phyloP scores from a whole-genome alignment of 2,888 invertebrate species.

The Acrobasis repandana region DNA sequence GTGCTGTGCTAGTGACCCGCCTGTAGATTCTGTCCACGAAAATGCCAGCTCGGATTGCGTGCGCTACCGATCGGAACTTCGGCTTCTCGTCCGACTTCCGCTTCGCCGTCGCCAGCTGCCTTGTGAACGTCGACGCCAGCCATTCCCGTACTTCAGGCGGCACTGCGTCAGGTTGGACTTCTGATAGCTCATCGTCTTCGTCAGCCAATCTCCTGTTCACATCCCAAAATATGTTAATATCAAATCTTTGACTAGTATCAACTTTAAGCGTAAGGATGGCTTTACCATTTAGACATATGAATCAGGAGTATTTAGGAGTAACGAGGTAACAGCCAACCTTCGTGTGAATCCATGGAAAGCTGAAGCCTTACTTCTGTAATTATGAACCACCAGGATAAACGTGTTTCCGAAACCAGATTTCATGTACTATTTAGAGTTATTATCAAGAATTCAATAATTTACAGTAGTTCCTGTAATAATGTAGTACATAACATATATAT shows the following conservation, averaged over 20 bases:
- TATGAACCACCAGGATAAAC: too few relatives aligned
- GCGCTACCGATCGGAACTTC: conserved; percentile 96
- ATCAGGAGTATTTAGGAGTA: too few relatives aligned
- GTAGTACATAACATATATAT: neutral
- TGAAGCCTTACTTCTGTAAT: too few relatives aligned
- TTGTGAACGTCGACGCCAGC: conserved; percentile 97
- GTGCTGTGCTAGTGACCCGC: conserved; percentile 88
- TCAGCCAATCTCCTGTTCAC: conserved; percentile 89
- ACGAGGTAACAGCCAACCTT: neutral
- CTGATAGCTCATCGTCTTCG: conserved; percentile 97
- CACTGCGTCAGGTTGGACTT: conserved; percentile 97
- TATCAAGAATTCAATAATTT: too few relatives aligned
- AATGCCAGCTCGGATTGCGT: conserved; percentile 97
- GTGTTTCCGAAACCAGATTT: too few relatives aligned
- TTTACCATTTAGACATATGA: too few relatives aligned
- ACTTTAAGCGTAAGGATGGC: neutral
- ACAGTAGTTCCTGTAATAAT: too few relatives aligned
- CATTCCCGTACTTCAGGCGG: conserved; percentile 98
- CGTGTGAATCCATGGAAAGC: too few relatives aligned
- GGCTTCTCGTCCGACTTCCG: conserved; percentile 91
- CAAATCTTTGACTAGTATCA: neutral
- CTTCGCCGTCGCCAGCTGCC: conserved; percentile 91
- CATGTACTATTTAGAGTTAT: too few relatives aligned
- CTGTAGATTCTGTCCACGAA: conserved; percentile 97
- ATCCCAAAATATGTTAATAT: conserved; percentile 39